Evolutionary conservation across 2,113 vertebrate genomes (phyloP).

Genomic region (Miniopterus natalensis): DNA sequence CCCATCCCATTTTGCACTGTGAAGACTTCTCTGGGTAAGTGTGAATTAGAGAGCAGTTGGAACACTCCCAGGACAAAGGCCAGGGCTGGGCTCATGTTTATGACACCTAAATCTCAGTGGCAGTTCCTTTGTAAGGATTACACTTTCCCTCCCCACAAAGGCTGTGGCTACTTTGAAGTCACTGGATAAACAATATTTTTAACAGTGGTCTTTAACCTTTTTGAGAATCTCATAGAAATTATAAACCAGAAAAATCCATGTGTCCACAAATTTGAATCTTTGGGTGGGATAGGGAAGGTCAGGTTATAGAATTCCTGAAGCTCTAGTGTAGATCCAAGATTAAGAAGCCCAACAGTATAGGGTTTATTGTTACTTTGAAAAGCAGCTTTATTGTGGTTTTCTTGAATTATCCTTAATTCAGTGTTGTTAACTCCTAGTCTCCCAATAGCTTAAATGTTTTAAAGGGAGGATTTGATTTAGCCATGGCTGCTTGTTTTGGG

Average conservation of each 20-base stretch:
- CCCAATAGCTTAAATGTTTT: slow-evolving; percentile 38
- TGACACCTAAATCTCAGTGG: neutral
- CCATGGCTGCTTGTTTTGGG: neutral
- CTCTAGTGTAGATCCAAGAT: neutral
- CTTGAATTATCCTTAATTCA: slow-evolving; percentile 34
- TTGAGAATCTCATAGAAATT: slow-evolving; percentile 1
- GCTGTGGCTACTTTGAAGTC: slow-evolving; percentile 13
- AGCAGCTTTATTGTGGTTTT: slow-evolving; percentile 25
- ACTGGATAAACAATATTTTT: neutral
- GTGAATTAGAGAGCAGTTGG: neutral
- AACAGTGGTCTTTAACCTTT: neutral
- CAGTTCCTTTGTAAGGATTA: neutral
- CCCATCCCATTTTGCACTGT: neutral
- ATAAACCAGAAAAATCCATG: neutral
- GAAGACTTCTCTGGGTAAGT: neutral
- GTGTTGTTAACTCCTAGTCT: slow-evolving; percentile 1
- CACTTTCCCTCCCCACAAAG: neutral
- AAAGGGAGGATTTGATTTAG: neutral
- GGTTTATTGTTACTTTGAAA: slow-evolving; percentile 6
- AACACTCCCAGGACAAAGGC: neutral
- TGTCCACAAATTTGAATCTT: neutral
- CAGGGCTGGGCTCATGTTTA: neutral
- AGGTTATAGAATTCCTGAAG: neutral
- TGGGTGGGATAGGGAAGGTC: neutral
- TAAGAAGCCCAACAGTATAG: neutral